Evolutionary conservation across 2,113 vertebrate species (phyloP).

Genomic region (Paedocypris sp.): DNA sequence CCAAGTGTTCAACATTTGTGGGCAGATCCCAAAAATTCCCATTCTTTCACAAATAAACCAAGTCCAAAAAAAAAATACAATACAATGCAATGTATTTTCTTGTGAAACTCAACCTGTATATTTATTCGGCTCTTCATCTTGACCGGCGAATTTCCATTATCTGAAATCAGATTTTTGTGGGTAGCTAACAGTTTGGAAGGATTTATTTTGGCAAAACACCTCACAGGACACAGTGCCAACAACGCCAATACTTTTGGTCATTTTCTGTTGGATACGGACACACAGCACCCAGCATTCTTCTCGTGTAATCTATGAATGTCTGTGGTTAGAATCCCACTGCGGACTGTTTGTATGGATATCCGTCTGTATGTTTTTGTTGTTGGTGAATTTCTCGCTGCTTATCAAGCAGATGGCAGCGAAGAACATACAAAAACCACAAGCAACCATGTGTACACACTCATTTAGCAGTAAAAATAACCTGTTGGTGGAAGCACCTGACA

Average conservation of each 20-base stretch:
- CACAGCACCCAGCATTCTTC: neutral
- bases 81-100: too few species aligned
- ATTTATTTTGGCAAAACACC: constrained; percentile 14
- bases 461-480: neutral
- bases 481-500: constrained; percentile 4
- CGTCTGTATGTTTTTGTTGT: constrained; percentile 16
- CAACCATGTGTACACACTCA: neutral
- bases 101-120: neutral
- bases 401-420: constrained; percentile 14
- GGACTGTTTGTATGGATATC: constrained; percentile 11
- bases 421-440: constrained; percentile 9
- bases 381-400: constrained; percentile 7
- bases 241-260: neutral
- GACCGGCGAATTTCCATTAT: neutral
- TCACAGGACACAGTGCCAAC: neutral
- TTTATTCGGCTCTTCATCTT: neutral
- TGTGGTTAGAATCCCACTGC: constrained; percentile 5
- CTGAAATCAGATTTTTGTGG: neutral
- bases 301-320: neutral
- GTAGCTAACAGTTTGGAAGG: neutral
- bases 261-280: neutral
- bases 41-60: too few species aligned
- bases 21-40: too few species aligned
- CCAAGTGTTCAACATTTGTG: too few species aligned
- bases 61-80: too few species aligned